Evolutionary conservation across 2,113 vertebrate genomes (phyloP), one percentile per base, ranked within the genome.

Genomic region (Xenopus tropicalis): DNA sequence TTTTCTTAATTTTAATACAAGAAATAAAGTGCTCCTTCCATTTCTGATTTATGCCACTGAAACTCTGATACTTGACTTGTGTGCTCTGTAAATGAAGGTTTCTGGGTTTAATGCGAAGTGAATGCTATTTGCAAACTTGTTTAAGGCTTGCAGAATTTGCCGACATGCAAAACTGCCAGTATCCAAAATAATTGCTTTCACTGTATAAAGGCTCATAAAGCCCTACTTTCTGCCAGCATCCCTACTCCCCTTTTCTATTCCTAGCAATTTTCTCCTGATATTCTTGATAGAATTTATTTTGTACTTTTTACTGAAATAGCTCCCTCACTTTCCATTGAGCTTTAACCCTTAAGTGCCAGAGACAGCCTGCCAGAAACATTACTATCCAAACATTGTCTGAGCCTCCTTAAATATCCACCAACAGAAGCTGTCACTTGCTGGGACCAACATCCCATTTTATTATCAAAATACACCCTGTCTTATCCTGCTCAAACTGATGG

Each of bases 171-270:
- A 71, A 71, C 43, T 71, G 70, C 70, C 48, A 63, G 23, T 63
- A 61, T 71, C 43, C 69, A 72, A 73, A 73, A 73, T 73, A 73
- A 66, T 66, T 73, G 71, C 62, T 73, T 66, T 56, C 51, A 14
- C 62, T 73, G 21, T 42, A 21, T 29, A 72, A 25, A 71, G 23
- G 42, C 14, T 52, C 44, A 63, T 20, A 54, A 72, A 64, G 29
- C 10, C 48, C 70, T 21, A 21, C 54, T 63, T 54, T 56, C 44
- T 23, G 61, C 70, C 46, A 23, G 29, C 16, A n/a, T 29, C 37
- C 19, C 37, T 29, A 20, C 19, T 65, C 19, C n/a, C 62, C 37
- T 42, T 64, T 43, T 21, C 71, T 46, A 56, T 57, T 43, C 71
- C 71, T 24, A 23, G 21, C 62, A 24, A 8, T 21, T 59, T 25